Percentiles rank a stretch among this genome's conserved stretches.
Conservation (phyloP, 2,888 invertebrate genomes). For the Caenorhabditis wallacei region DNA sequence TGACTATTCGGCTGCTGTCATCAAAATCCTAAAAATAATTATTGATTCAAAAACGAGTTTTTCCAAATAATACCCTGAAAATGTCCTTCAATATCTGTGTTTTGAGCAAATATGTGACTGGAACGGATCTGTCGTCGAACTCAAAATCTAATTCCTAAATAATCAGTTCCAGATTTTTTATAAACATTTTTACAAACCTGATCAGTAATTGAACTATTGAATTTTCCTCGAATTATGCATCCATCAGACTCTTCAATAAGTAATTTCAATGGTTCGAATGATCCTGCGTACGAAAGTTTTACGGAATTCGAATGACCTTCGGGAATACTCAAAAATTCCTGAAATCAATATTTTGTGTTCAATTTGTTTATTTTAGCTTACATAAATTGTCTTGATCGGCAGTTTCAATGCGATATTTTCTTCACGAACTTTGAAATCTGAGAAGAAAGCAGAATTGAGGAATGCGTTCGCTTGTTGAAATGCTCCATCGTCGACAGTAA, state of each 20-base stretch:
- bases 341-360: neutral
- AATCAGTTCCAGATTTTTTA: too few species aligned
- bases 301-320: constrained; percentile 57
- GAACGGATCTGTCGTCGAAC: constrained; percentile 34
- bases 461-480: constrained; percentile 67
- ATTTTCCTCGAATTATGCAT: constrained; percentile 56
- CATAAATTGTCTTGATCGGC: constrained; percentile 54
- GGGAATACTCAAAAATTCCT: constrained; percentile 65
- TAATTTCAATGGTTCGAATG: constrained; percentile 57
- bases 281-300: constrained; percentile 60
- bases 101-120: constrained; percentile 46
- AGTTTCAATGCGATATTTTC: constrained; percentile 49
- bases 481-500: constrained; percentile 63
- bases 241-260: constrained; percentile 60
- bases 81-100: constrained; percentile 59
- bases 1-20: constrained; percentile 37
- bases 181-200: constrained; percentile 20
- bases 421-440: constrained; percentile 53
- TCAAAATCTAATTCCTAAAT: constrained; percentile 56
- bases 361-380: constrained; percentile 11
- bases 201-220: constrained; percentile 58
- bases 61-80: constrained; percentile 19
- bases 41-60: neutral
- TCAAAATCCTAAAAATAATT: constrained; percentile 48
- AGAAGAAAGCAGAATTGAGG: constrained; percentile 59